Base-by-base conservation (phyloP, 2,888 invertebrate species). In the Drosophila mettleri region DNA sequence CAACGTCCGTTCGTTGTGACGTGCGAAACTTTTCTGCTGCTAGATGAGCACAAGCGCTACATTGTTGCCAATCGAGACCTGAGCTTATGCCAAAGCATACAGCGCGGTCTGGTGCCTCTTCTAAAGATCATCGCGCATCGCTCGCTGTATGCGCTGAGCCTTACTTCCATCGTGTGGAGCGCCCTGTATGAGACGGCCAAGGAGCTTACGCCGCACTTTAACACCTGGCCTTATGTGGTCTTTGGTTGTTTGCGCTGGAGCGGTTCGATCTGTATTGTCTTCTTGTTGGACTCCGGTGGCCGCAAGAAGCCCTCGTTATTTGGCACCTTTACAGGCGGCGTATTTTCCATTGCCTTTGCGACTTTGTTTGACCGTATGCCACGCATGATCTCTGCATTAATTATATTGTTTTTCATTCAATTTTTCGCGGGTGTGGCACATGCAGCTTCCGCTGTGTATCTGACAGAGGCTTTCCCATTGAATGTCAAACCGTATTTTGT, bases 391-490 rank as follows among this genome's bases (percentile, higher is more conserved):
- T 39, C 81, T 1, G 78, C 83, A 0, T 8, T 90, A 27, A 76
- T 64, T 36, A 57, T 89, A 29, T 49, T 90, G 1, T 65, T 91
- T 1, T 36, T 70, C 3, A 72, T 78, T 62, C 89, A 90, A 52
- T 64, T 90, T 3, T 87, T 89, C 29, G 76, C 81, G 1, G 83
- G 90, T 3, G n/a, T 90, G n/a, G 74, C 81, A 0, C 77, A 77
- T 20, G 78, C 86, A 0, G 77, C 88, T 8, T 90, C 90, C 0
- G 86, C 91, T 0, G 87, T 77, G 0, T 91, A 91, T 34, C 68
- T 91, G 20, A 87, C 89, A 0, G 91, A 91, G 61, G 91, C 90
- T 1, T 91, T 90, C 53, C 91, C 91, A 0, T 36, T 91, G 48
- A 60, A 79, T 1, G 64, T 88, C 0, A 91, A 91, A 33, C 86